Evolutionary conservation across 2,113 vertebrate species (phyloP), one percentile per base, ranked within the genome.

Genomic region (Hiodon tergisus): DNA sequence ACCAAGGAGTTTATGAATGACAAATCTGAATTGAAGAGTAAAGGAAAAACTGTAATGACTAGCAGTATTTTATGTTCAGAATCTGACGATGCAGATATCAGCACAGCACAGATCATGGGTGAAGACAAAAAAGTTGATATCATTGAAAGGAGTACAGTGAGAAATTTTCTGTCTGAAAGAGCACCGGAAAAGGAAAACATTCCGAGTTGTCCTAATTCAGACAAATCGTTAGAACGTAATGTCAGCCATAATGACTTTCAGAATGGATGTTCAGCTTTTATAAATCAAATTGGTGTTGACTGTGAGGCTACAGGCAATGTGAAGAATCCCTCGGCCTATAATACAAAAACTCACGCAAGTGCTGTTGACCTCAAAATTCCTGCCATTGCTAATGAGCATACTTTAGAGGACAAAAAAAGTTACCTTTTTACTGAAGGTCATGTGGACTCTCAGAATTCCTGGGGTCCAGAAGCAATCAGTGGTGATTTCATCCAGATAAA

Each of bases 91-190:
- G 69, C 71, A 10, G 59, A 62, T 75, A 0, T 58, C 4, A 31
- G 13, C 67, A 57, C 67, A 50, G 10, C 77, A 47, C 6, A 69
- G 2, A 17, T 31, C 11, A 50, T 9, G 51, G 57, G 47, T 62
- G 48, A 51, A 4, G 10, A 77, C 10, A 46, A 4, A 2, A 16
- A 66, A 57, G 72, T 78, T 63, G 69, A 5, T 14, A 77, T 78
- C 75, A 67, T 79, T 8, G 72, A 81, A 54, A 50, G 4, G 31
- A 55, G 11, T 54, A 67, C 72, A 57, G 51, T 65, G 17, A 63
- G 3, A 3, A 16, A n/a, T 3, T 63, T n/a, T 2, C 11, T 68
- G 11, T 58, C 6, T 4, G 11, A 54, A 31, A 9, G 2, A 11
- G 50, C 13, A 72, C 3, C 6, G 31, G 17, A 48, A 60, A 5